Conservation (phyloP, 2,888 invertebrate genomes). For the Parascotia fuliginaria region DNA sequence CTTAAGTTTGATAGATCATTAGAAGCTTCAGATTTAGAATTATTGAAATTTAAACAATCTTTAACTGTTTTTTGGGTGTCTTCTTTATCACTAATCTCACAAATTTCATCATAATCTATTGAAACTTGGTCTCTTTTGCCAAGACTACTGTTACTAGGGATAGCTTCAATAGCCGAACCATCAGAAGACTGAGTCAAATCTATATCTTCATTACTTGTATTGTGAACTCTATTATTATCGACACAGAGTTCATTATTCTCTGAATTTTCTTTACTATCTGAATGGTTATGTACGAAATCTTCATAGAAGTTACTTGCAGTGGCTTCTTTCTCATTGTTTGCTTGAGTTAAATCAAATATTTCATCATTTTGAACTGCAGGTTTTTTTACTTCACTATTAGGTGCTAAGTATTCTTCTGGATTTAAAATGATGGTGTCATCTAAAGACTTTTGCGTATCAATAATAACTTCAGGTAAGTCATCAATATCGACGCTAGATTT, state of each 20-base stretch:
- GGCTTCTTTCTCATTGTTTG: slow-evolving; percentile 1
- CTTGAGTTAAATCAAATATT: slow-evolving; percentile 44
- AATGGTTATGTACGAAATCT: slow-evolving; percentile 59
- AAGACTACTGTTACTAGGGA: slow-evolving; percentile 44
- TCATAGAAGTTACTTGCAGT: slow-evolving; percentile 51
- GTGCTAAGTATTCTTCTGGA: slow-evolving; percentile 40
- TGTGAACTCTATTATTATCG: slow-evolving; percentile 41
- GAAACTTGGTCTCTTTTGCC: slow-evolving; percentile 64
- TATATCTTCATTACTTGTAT: slow-evolving; percentile 38
- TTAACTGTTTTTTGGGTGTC: background rate
- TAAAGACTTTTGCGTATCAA: slow-evolving; percentile 43
- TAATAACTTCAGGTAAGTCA: slow-evolving; percentile 59
- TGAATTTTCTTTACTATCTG: slow-evolving; percentile 37
- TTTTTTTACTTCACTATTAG: slow-evolving; percentile 15
- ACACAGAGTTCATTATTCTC: slow-evolving; percentile 9
- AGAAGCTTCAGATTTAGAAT: slow-evolving; percentile 8
- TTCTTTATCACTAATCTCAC: slow-evolving; percentile 21
- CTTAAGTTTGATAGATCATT: slow-evolving; percentile 41
- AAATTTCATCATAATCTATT: slow-evolving; percentile 73
- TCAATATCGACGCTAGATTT: slow-evolving; percentile 47
- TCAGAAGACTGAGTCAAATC: slow-evolving; percentile 66
- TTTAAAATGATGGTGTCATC: slow-evolving; percentile 59
- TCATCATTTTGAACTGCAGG: slow-evolving; percentile 4
- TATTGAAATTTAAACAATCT: background rate
- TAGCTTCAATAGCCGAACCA: slow-evolving; percentile 24